Percentiles rank a stretch among this genome's conserved stretches.
Evolutionary conservation across 1,140 invertebrate species (phyloP).

Genomic region (Aricia agestis): DNA sequence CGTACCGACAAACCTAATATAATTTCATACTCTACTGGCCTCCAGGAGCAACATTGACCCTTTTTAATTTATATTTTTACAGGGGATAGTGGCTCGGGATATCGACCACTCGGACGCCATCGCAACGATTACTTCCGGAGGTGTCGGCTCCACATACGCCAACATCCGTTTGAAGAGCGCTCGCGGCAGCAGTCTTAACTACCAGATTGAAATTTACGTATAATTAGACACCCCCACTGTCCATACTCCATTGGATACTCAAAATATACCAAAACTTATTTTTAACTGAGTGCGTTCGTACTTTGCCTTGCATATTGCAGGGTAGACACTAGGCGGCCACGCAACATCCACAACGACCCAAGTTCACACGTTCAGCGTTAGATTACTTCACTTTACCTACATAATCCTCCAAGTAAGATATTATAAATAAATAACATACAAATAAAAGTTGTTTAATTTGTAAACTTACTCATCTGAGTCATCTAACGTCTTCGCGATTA

Average conservation of each 20-base stretch:
- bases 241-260: too few relatives aligned
- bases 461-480: neutral
- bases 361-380: too few relatives aligned
- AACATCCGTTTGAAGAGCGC: conserved; percentile 56
- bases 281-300: too few relatives aligned
- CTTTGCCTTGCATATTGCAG: too few relatives aligned
- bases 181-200: conserved; percentile 54
- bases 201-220: conserved; percentile 58
- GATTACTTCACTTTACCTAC: too few relatives aligned
- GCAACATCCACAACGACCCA: too few relatives aligned
- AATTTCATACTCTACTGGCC: too few relatives aligned
- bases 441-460: neutral
- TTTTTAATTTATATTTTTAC: conserved; percentile 20
- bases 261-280: too few relatives aligned
- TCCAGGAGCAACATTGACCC: too few relatives aligned
- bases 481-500: neutral
- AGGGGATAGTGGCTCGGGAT: conserved; percentile 55
- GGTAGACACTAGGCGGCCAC: too few relatives aligned
- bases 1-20: too few relatives aligned
- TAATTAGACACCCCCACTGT: conserved; percentile 20
- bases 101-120: conserved; percentile 40
- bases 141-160: conserved; percentile 47
- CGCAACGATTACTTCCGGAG: conserved; percentile 51
- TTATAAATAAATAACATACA: neutral
- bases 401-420: too few relatives aligned